A percentile compares a stretch with the other conserved stretches of the same genome.
Conservation (phyloP, 2,797 vertebrate species). For the Salmo trutta region DNA sequence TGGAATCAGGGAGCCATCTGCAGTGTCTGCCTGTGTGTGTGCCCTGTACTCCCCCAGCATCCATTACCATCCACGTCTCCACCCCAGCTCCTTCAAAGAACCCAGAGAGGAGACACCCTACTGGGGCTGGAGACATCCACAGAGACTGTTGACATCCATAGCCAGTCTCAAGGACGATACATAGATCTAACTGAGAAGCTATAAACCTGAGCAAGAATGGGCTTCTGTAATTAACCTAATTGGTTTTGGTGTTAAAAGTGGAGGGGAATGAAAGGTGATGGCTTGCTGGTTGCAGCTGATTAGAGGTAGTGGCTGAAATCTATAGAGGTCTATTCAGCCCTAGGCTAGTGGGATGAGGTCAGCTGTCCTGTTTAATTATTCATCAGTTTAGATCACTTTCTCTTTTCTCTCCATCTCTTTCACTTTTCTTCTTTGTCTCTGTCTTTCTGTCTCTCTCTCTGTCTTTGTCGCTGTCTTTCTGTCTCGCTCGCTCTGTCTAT, state of each 20-base stretch:
- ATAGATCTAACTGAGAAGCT: background rate
- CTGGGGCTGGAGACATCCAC: background rate
- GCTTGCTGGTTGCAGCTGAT: background rate
- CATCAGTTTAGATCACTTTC: background rate
- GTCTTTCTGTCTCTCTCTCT: background rate
- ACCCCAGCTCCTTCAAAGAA: too few relatives aligned
- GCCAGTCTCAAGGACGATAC: background rate
- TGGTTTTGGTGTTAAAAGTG: background rate
- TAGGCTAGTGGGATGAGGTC: background rate
- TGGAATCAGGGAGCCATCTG: background rate
- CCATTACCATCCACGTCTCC: background rate
- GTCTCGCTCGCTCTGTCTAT: background rate
- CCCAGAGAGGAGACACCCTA: background rate
- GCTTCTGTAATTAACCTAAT: background rate
- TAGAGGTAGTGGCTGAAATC: background rate
- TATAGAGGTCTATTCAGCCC: background rate
- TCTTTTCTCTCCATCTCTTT: background rate
- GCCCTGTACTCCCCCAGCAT: background rate
- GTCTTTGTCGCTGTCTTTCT: background rate
- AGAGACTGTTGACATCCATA: background rate
- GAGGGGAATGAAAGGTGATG: background rate
- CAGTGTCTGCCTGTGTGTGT: background rate
- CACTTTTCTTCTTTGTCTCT: background rate
- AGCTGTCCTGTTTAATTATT: conserved; percentile 6
- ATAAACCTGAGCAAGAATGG: background rate